Percentiles rank a stretch among this genome's conserved stretches.
Evolutionary conservation across 2,113 vertebrate species (phyloP).

Genomic region (Toxotes chatareus): DNA sequence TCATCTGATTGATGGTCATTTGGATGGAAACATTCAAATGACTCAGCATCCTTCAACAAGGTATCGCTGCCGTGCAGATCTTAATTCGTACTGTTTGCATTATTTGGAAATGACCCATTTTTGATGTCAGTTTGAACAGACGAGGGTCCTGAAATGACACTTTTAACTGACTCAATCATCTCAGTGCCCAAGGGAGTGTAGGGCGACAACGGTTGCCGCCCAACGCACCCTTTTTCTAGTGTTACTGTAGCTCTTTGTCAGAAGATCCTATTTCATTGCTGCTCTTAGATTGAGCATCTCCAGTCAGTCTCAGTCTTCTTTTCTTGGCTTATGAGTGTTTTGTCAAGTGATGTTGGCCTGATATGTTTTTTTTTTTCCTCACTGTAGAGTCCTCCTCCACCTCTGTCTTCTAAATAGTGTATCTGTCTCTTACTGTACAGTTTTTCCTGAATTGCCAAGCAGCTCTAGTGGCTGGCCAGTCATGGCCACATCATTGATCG

Average conservation of each 20-base stretch:
- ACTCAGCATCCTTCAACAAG: constrained; percentile 25
- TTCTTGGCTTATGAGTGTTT: not conserved
- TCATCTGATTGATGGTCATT: constrained; percentile 60
- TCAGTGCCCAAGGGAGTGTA: not conserved
- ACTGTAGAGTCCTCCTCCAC: constrained; percentile 5
- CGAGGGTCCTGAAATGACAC: constrained; percentile 22
- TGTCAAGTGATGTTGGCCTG: constrained; percentile 13
- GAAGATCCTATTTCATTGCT: constrained; percentile 5
- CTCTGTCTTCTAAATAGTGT: not conserved
- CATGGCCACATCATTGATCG: constrained; percentile 5
- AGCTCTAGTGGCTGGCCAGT: constrained; percentile 1
- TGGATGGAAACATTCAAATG: constrained; percentile 50
- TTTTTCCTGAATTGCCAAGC: constrained; percentile 4
- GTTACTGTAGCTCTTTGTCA: constrained; percentile 22
- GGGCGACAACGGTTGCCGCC: constrained; percentile 26
- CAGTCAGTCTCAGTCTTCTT: not conserved
- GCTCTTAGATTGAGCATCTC: not conserved
- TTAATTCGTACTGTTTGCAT: not conserved
- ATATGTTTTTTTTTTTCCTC: not conserved
- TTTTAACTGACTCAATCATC: constrained; percentile 34
- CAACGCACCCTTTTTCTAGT: not conserved
- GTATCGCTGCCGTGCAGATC: constrained; percentile 12
- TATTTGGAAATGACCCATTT: constrained; percentile 37
- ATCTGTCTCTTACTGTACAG: constrained; percentile 1
- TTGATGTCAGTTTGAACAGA: constrained; percentile 3